Percentiles rank a stretch among this genome's conserved stretches.
Conservation (phyloP, 2,113 vertebrate genomes). For the Antennarius striatus region DNA sequence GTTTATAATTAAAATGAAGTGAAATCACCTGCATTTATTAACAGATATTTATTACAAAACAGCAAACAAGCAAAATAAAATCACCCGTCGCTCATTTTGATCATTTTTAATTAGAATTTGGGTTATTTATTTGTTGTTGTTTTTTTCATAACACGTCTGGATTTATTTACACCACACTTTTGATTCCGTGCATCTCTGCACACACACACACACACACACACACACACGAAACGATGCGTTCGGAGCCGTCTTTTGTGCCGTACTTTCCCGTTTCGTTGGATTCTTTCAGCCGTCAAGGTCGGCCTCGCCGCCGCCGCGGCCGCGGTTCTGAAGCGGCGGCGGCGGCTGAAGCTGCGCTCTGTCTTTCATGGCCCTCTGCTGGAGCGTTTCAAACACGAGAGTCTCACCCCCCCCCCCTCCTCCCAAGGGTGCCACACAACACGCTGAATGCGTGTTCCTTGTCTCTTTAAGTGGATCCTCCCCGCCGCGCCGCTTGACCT, state of each 20-base stretch:
- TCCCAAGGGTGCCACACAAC: constrained; percentile 46
- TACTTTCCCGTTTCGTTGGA: neutral
- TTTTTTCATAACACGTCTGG: neutral
- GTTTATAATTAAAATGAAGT: neutral
- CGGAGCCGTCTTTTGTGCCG: neutral
- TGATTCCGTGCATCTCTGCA: neutral
- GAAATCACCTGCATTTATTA: neutral
- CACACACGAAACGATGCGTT: neutral
- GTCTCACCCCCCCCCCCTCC: constrained; percentile 14
- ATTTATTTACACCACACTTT: neutral
- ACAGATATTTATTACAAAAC: neutral
- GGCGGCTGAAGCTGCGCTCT: constrained; percentile 26
- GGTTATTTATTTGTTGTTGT: too few species aligned
- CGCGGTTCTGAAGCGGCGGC: neutral
- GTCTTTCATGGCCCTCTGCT: constrained; percentile 73
- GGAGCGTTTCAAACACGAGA: constrained; percentile 60
- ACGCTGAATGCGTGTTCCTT: constrained; percentile 27
- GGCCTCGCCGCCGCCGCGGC: neutral
- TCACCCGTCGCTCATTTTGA: neutral
- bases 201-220: too few species aligned
- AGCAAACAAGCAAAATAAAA: neutral
- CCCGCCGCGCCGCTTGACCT: constrained; percentile 52
- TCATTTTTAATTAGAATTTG: neutral
- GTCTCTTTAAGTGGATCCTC: constrained; percentile 22
- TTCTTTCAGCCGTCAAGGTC: neutral